Percentiles rank a stretch among this genome's conserved stretches.
phyloP scores from a whole-genome alignment of 2,113 vertebrate genomes.

The Eulacestoma nigropectus region DNA sequence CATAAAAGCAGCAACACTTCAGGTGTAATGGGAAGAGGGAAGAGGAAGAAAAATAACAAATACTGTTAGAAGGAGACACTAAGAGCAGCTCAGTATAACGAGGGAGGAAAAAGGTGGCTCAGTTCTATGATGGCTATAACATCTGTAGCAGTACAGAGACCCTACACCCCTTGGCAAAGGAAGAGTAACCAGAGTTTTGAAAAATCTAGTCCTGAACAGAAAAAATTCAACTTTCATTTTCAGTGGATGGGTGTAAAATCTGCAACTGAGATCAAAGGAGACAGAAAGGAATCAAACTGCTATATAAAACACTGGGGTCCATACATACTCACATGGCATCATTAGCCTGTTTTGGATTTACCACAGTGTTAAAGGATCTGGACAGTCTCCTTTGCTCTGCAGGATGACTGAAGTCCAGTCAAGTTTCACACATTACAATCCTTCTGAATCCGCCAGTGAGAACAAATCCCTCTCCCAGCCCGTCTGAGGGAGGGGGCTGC shows the following conservation, averaged over 20 bases:
- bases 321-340: background rate
- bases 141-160: background rate
- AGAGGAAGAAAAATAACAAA: background rate
- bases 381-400: background rate
- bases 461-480: background rate
- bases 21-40: background rate
- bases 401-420: background rate
- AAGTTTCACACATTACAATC: background rate
- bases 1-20: background rate
- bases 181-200: background rate
- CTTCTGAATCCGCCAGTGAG: slow-evolving; percentile 12
- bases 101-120: background rate
- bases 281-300: background rate
- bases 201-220: background rate
- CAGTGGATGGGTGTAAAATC: background rate
- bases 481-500: rapidly evolving
- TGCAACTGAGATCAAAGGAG: background rate
- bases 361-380: background rate
- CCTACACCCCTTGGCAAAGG: background rate
- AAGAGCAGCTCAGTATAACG: background rate
- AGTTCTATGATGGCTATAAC: background rate
- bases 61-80: background rate
- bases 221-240: background rate
- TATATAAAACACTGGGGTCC: background rate
- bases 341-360: slow-evolving; percentile 28